These are phyloP conservation scores for Casuarius casuarius DNA, from an alignment of 2,113 vertebrate species.

Conservation along the genomic window DNA sequence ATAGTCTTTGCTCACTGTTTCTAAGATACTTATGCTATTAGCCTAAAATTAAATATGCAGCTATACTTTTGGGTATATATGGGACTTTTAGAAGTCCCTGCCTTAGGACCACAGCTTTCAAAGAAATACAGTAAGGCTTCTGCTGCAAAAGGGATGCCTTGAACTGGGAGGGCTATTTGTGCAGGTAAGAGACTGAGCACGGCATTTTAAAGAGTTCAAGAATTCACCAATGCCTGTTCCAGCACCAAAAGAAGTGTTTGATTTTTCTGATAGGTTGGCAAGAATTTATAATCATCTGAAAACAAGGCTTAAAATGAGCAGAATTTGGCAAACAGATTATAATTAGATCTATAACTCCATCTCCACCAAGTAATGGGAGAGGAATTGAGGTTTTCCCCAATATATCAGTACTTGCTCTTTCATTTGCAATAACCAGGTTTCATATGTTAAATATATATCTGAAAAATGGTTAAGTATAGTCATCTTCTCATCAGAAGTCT, in stretches of 20 bases:
- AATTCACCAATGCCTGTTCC: not conserved
- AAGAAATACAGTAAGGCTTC: not conserved
- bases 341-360: not conserved
- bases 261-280: not conserved
- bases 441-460: not conserved
- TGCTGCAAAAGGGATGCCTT: not conserved
- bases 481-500: not conserved
- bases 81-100: not conserved
- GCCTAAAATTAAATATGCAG: not conserved
- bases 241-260: not conserved
- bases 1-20: not conserved
- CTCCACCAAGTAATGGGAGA: not conserved
- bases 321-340: not conserved
- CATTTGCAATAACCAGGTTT: not conserved
- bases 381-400: not conserved
- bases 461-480: not conserved
- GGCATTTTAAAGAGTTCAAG: not conserved
- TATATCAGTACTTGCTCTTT: not conserved
- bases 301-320: not conserved
- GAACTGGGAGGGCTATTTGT: not conserved
- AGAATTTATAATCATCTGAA: not conserved
- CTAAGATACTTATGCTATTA: not conserved
- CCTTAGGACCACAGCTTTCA: not conserved
- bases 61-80: not conserved
- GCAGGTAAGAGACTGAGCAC: accelerated